Evolutionary conservation across 1,140 invertebrate species (phyloP).

Genomic region (Stegodyphus mimosarum): DNA sequence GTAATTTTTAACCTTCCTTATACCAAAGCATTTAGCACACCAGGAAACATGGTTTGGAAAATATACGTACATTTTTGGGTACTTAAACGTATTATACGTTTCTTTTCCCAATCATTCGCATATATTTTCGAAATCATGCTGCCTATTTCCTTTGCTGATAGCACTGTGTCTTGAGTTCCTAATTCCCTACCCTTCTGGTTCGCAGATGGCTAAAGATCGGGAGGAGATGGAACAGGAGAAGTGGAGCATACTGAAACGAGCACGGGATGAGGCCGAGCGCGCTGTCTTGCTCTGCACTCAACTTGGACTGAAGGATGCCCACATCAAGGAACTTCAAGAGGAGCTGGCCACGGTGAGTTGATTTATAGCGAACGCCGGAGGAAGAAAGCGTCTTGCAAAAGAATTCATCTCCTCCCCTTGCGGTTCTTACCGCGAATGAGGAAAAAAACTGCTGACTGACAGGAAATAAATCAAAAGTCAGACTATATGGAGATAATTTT

Average conservation of each 20-base stretch:
- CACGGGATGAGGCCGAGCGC: conserved; percentile 88
- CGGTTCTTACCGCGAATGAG: too few relatives aligned
- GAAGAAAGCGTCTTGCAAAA: neutral
- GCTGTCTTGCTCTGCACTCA: conserved; percentile 86
- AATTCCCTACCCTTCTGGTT: neutral
- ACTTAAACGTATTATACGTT: too few relatives aligned
- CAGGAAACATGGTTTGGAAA: too few relatives aligned
- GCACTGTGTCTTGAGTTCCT: neutral
- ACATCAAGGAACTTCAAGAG: conserved; percentile 83
- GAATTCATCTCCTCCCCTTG: neutral
- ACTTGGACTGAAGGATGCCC: conserved; percentile 84
- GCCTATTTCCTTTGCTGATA: too few relatives aligned
- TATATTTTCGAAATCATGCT: too few relatives aligned
- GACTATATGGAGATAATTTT: too few relatives aligned
- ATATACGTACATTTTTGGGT: too few relatives aligned
- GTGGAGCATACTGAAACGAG: conserved; percentile 86
- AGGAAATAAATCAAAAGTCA: too few relatives aligned
- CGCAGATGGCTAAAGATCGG: conserved; percentile 78
- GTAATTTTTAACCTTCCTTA: too few relatives aligned
- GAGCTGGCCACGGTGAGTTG: conserved; percentile 80
- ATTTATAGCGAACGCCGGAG: neutral
- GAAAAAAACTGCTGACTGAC: too few relatives aligned
- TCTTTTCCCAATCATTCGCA: too few relatives aligned
- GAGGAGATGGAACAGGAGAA: conserved; percentile 88
- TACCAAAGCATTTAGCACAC: too few relatives aligned